These are phyloP conservation scores for Oedothorax gibbosus DNA, from an alignment of 1,140 invertebrate genomes.

Conservation along the genomic window DNA sequence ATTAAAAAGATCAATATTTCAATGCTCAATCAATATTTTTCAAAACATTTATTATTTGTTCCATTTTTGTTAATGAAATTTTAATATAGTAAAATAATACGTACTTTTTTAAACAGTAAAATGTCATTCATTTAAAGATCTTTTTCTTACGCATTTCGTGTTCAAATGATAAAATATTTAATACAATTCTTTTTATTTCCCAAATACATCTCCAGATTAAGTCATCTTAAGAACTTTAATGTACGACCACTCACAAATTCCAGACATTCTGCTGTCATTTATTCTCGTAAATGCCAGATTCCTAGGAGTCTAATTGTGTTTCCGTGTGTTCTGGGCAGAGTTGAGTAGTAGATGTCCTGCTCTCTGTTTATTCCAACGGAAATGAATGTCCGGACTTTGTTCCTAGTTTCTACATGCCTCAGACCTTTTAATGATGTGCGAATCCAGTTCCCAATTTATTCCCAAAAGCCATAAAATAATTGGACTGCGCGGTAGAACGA, in stretches of 20 bases:
- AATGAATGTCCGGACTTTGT: conserved; percentile 8
- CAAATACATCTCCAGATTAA: neutral
- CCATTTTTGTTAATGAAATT: too few species aligned
- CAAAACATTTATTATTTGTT: too few species aligned
- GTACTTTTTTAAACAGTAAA: too few species aligned
- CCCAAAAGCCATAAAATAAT: too few species aligned
- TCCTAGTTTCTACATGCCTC: neutral
- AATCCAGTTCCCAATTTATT: conserved; percentile 5
- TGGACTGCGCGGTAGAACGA: too few species aligned
- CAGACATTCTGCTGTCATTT: conserved; percentile 3
- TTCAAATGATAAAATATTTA: too few species aligned
- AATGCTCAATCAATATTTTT: too few species aligned
- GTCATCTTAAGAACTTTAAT: neutral
- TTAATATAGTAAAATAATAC: too few species aligned
- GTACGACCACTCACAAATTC: neutral
- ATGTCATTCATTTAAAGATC: too few species aligned
- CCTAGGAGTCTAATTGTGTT: conserved; percentile 33
- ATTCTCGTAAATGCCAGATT: conserved; percentile 38
- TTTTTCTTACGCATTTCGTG: too few species aligned
- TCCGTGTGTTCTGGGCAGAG: conserved; percentile 20
- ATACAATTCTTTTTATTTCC: neutral
- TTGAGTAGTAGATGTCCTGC: conserved; percentile 16
- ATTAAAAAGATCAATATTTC: too few species aligned
- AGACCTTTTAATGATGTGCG: conserved; percentile 8
- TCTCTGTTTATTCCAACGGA: conserved; percentile 23